Percentiles rank a stretch among this genome's conserved stretches.
phyloP scores from a whole-genome alignment of 2,888 invertebrate species.

The Drosophila anceps region DNA sequence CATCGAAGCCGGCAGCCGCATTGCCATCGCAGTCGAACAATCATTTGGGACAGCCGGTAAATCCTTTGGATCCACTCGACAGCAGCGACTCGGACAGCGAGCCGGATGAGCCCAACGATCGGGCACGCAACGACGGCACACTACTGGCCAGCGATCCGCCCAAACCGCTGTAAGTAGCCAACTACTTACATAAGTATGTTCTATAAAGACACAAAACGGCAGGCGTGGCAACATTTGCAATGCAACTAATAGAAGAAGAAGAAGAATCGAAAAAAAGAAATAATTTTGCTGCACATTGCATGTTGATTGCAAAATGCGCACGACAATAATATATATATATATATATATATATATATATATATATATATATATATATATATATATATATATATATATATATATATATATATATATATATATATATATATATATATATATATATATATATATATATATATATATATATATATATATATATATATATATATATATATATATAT shows the following conservation, averaged over 20 bases:
- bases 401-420: neutral
- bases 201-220: conserved; percentile 48
- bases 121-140: conserved; percentile 96
- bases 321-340: conserved; percentile 9
- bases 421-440: neutral
- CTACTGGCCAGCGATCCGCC: conserved; percentile 98
- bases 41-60: conserved; percentile 86
- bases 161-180: conserved; percentile 94
- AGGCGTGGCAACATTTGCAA: conserved; percentile 41
- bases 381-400: neutral
- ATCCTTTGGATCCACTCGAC: conserved; percentile 89
- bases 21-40: conserved; percentile 85
- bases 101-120: conserved; percentile 92
- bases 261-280: too few species aligned
- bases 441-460: neutral
- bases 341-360: neutral
- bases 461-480: neutral
- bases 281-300: conserved; percentile 6
- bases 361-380: neutral
- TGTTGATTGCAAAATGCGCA: conserved; percentile 23
- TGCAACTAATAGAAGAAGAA: conserved; percentile 4
- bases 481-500: neutral
- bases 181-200: neutral
- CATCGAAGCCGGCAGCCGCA: conserved; percentile 83
- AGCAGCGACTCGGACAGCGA: conserved; percentile 93